Conservation (phyloP, 2,113 vertebrate species). For the Brienomyrus brachyistius region DNA sequence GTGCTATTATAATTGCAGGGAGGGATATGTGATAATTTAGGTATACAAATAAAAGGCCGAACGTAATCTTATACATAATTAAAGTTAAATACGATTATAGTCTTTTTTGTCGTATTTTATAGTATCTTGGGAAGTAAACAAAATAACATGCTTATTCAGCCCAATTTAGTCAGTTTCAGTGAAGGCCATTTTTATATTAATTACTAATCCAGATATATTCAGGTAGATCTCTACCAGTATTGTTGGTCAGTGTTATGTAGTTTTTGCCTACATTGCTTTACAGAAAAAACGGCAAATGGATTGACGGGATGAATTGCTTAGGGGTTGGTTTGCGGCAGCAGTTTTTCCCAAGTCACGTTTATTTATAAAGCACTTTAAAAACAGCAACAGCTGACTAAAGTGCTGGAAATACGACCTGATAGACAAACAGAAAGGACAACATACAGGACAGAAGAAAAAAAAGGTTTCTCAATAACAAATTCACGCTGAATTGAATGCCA, state of each 20-base stretch:
- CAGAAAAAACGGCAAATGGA: not conserved
- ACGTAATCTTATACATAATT: too few relatives aligned
- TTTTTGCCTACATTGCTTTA: not conserved
- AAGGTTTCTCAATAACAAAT: too few relatives aligned
- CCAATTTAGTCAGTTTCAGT: not conserved
- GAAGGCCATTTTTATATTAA: not conserved
- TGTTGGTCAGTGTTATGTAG: not conserved
- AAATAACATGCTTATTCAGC: not conserved
- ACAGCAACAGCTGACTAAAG: too few relatives aligned
- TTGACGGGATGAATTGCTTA: not conserved
- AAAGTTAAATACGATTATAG: too few relatives aligned
- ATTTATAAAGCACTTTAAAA: too few relatives aligned
- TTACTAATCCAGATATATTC: not conserved
- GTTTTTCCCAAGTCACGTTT: not conserved
- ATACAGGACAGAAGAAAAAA: too few relatives aligned
- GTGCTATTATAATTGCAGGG: not conserved
- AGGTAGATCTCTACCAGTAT: not conserved
- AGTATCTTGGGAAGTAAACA: not conserved
- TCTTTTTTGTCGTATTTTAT: too few relatives aligned
- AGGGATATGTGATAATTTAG: not conserved
- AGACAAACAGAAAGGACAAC: too few relatives aligned
- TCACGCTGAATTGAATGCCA: too few relatives aligned
- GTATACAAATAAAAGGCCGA: not conserved
- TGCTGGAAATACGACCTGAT: too few relatives aligned
- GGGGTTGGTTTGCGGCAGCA: not conserved